Evolutionary conservation across 2,113 vertebrate genomes (phyloP).

Genomic region (Centropus bengalensis): DNA sequence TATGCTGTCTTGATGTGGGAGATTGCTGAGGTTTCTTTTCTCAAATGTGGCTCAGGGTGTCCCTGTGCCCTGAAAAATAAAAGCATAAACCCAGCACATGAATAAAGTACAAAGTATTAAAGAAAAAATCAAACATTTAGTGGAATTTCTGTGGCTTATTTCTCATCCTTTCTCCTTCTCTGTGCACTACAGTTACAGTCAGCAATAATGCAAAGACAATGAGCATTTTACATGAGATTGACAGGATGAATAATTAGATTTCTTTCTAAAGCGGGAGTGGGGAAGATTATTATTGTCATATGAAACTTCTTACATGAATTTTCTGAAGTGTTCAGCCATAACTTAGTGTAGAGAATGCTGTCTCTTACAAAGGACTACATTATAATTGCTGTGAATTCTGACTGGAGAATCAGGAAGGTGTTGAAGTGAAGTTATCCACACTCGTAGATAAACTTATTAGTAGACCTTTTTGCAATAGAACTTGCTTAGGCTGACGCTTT

Average conservation of each 20-base stretch:
- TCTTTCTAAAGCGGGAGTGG: background rate
- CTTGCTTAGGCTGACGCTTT: background rate
- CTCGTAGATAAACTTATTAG: background rate
- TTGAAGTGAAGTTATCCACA: background rate
- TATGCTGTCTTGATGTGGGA: background rate
- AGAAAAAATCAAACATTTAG: background rate
- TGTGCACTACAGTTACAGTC: background rate
- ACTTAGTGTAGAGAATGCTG: background rate
- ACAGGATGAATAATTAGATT: background rate
- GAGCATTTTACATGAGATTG: background rate
- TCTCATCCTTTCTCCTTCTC: background rate
- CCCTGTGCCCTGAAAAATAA: background rate
- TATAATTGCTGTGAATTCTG: background rate
- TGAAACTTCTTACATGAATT: background rate
- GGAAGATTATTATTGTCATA: background rate
- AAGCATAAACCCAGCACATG: background rate
- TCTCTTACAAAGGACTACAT: background rate
- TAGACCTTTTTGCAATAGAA: background rate
- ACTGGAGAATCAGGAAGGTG: background rate
- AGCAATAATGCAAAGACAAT: background rate
- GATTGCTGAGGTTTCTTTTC: slow-evolving; percentile 4
- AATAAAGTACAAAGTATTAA: background rate
- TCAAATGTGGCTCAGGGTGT: background rate
- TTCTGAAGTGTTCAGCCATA: background rate
- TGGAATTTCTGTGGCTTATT: background rate